Evolutionary conservation across 2,113 vertebrate species (phyloP).

Genomic region (Thunnus maccoyii): DNA sequence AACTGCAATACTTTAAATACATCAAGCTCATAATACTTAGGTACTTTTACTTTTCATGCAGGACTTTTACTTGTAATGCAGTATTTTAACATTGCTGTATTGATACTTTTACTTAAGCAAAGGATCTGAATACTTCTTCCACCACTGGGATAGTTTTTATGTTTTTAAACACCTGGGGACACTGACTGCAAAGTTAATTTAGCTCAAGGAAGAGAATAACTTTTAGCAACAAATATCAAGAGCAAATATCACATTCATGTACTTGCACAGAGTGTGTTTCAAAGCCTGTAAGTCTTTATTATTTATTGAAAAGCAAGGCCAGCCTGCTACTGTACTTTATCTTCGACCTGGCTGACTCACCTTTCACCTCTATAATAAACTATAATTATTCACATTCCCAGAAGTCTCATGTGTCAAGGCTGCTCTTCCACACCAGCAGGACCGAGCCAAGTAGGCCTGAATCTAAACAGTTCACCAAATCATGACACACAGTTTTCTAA

Average conservation of each 20-base stretch:
- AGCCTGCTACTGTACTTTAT: slow-evolving; percentile 5
- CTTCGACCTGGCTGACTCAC: slow-evolving; percentile 11
- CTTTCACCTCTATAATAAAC: slow-evolving; percentile 42
- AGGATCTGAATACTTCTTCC: too few relatives aligned
- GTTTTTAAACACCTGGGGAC: background rate
- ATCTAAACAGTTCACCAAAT: background rate
- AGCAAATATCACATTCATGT: background rate
- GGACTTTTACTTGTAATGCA: too few relatives aligned
- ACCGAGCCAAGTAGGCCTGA: slow-evolving; percentile 15
- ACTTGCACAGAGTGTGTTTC: too few relatives aligned
- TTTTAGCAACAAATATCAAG: background rate
- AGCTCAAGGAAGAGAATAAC: background rate
- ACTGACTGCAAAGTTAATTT: background rate
- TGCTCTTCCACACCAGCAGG: slow-evolving; percentile 15
- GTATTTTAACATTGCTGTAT: too few relatives aligned
- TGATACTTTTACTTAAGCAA: too few relatives aligned
- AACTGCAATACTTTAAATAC: too few relatives aligned
- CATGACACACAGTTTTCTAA: background rate
- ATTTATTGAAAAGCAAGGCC: background rate
- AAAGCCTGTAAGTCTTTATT: too few relatives aligned
- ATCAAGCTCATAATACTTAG: too few relatives aligned
- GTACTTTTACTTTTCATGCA: too few relatives aligned
- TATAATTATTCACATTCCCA: slow-evolving; percentile 63
- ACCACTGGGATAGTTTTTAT: too few relatives aligned
- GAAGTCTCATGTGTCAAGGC: slow-evolving; percentile 42